Conservation (phyloP, 2,797 vertebrate species). For the Helostoma temminkii region DNA sequence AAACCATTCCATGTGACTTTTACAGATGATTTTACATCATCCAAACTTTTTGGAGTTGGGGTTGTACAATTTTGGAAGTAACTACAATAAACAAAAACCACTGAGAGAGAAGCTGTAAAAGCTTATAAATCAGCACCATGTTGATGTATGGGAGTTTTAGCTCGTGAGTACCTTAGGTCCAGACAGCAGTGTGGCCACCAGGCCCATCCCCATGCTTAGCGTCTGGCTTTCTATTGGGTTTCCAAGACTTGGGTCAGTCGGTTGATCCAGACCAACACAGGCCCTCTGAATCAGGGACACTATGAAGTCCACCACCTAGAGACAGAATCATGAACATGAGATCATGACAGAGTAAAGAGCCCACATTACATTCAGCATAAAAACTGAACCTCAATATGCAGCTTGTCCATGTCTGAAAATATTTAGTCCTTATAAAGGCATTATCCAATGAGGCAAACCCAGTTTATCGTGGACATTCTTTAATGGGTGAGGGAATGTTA, state of each 20-base stretch:
- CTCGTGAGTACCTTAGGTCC: slow-evolving; percentile 87
- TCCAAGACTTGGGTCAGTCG: slow-evolving; percentile 19
- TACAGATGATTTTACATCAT: too few relatives aligned
- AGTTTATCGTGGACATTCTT: slow-evolving; percentile 20
- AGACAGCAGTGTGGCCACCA: slow-evolving; percentile 90
- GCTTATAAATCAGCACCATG: too few relatives aligned
- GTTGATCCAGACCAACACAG: slow-evolving; percentile 75
- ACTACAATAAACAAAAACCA: too few relatives aligned
- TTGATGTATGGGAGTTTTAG: neutral
- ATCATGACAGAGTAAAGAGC: neutral
- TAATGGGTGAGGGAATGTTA: slow-evolving; percentile 30
- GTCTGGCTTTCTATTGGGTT: slow-evolving; percentile 87
- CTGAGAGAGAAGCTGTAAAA: too few relatives aligned
- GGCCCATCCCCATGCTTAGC: slow-evolving; percentile 92
- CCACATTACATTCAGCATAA: neutral
- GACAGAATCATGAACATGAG: neutral
- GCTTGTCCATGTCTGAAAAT: neutral
- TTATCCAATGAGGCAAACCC: slow-evolving; percentile 15
- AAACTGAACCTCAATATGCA: neutral
- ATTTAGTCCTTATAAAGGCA: slow-evolving; percentile 20
- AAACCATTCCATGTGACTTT: too few relatives aligned
- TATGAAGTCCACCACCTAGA: slow-evolving; percentile 91
- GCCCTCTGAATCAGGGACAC: slow-evolving; percentile 87
- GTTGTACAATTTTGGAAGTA: too few relatives aligned
- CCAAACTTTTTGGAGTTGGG: too few relatives aligned